Evolutionary conservation across 2,888 invertebrate genomes (phyloP), one percentile per base, ranked within the genome.

Genomic region (Drosophila leonis): DNA sequence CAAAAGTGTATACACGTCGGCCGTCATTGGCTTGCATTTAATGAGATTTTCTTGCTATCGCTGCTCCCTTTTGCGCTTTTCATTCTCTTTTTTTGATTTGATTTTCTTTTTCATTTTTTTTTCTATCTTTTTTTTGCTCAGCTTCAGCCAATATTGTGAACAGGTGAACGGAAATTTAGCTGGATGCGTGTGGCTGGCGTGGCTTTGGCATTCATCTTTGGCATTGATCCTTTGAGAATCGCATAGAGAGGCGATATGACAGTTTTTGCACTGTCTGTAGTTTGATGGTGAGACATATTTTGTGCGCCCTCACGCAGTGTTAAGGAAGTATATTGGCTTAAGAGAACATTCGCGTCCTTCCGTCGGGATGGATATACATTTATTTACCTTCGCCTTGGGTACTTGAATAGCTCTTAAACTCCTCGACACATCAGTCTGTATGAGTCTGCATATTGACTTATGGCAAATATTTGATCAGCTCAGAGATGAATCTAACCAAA

Each of bases 21-120:
- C 51, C 62, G 64, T 88, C 90, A 88, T 90, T 82, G 83, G 90
- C 90, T 90, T 79, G 85, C 90, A 79, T 90, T 83, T 83, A 83
- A 90, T 83, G 90, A 83, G 90, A 88, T 83, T 88, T 75, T 68
- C 37, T 18, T 15, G 44, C 51, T 57, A 44, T 51, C 24, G 15
- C n/a, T 37, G 41, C 12, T 31, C 20, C 44, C 20, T 8, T 44
- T 64, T 33, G 31, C 35, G 35, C 10, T 59, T 64, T 55, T 90
- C 84, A 82, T 72, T 66, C 31, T 20, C 3, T 20, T 10, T 12
- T 24, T 29, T 24, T 27, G 44, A n/a, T 20, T 20, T 24, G 29
- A 4, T 42, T 24, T 24, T 46, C 33, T 24, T 31, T n/a, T 15
- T 2, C 27, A 0, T 24, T 4, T 37, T 46, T 15, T 68, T 3